Evolutionary conservation across 1,140 invertebrate genomes (phyloP).

Genomic region (Drosophila lini): DNA sequence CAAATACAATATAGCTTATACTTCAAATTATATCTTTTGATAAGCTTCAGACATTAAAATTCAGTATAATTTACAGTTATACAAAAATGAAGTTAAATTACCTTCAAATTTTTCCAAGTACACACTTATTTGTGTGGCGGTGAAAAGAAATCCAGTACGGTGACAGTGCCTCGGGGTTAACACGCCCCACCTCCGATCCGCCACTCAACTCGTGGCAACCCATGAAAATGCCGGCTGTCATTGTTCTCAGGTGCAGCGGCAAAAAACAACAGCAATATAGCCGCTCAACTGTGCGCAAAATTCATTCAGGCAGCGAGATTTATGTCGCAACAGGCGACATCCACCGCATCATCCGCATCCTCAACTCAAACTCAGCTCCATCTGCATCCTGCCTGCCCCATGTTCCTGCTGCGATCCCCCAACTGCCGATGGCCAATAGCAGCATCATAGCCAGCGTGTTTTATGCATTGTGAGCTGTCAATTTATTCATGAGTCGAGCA

Average conservation of each 20-base stretch:
- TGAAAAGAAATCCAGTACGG: constrained; percentile 35
- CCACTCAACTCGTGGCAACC: constrained; percentile 21
- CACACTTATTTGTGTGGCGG: constrained; percentile 4
- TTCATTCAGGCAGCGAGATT: constrained; percentile 70
- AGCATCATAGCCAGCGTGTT: constrained; percentile 48
- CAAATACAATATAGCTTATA: too few relatives aligned
- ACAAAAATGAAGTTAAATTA: too few relatives aligned
- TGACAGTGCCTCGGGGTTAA: constrained; percentile 37
- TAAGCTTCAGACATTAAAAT: too few relatives aligned
- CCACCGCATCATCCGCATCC: constrained; percentile 47
- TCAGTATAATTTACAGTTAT: too few relatives aligned
- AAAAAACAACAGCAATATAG: constrained; percentile 50
- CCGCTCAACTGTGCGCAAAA: constrained; percentile 72
- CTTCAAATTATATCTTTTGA: too few relatives aligned
- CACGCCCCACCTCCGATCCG: constrained; percentile 13
- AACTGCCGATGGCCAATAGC: constrained; percentile 48
- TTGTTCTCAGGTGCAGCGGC: constrained; percentile 73
- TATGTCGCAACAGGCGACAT: constrained; percentile 74
- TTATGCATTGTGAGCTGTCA: constrained; percentile 41
- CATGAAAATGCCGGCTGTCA: constrained; percentile 60
- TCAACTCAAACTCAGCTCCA: background rate
- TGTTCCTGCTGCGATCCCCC: background rate
- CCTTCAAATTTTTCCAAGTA: background rate
- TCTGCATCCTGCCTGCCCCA: background rate
- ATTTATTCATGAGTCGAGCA: constrained; percentile 45